Base-by-base conservation (phyloP, 2,888 invertebrate species). In the Philonicus albiceps region DNA sequence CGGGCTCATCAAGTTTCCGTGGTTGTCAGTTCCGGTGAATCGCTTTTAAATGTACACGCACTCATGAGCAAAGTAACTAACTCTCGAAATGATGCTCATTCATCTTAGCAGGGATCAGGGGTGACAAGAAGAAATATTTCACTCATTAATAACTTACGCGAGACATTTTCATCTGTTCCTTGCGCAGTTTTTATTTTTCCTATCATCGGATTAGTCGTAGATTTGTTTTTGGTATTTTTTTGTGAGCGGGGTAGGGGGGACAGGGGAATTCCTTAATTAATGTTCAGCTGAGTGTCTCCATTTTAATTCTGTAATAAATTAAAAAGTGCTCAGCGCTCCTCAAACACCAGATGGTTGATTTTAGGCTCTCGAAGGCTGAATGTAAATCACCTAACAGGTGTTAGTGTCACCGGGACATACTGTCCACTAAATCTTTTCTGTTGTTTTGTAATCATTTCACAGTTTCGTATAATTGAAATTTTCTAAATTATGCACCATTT, bases 101-200 rank as follows among this genome's bases (percentile, higher is more conserved):
- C 87, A 85, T 87, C 78, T 85, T 80, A 37, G 27, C 31, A 73
- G 78, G 85, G 87, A 87, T 87, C 87, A 87, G 53, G 85, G 49
- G 85, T 86, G 87, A 87, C 87, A 87, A 31, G 86, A 74, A 87
- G 80, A 87, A 87, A 87, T 85, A 87, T 87, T 80, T 87, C 85
- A 87, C 87, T 87, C 87, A 87, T 87, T 87, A 87, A 87, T 87
- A 86, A 86, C 87, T 85, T 80, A 87, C 73, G 81, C 37, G 80
- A 87, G 73, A 81, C 85, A 73, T 85, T 85, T 87, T 81, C 87
- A 85, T 87, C 85, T 87, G 85, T 55, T 75, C 85, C 64, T 49
- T 78, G 64, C 76, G 76, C 73, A 49, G 40, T 40, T 87, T 87
- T 87, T 40, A 85, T 87, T 87, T 80, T 87, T 85, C 85, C 85